Base-by-base conservation (phyloP, 2,888 invertebrate genomes). In the Parthenolecanium corni region DNA sequence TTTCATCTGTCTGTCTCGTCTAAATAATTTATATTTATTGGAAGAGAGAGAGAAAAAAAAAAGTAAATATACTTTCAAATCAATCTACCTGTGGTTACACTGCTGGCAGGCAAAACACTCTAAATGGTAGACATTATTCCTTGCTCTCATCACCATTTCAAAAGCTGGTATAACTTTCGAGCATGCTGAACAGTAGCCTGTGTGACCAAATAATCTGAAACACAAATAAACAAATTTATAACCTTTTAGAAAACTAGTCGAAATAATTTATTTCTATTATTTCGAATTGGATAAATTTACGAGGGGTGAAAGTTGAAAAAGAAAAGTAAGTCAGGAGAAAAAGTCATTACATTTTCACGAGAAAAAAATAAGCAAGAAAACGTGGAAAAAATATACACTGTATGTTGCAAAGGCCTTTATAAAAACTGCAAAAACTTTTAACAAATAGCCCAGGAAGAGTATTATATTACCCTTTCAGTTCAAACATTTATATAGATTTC, bases 51-150 rank as follows among this genome's bases (percentile, higher is more conserved):
- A n/a, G n/a, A n/a, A n/a, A n/a, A n/a, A n/a, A n/a, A n/a, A n/a
- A n/a, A n/a, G n/a, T n/a, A n/a, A n/a, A n/a, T n/a, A n/a, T n/a
- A n/a, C n/a, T n/a, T n/a, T n/a, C n/a, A n/a, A n/a, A n/a, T n/a
- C n/a, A n/a, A n/a, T n/a, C 78, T 72, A 95, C 95, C 95, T 90
- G 78, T 96, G 95, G 76, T 92, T 94, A 76, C 96, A 97, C 76
- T 95, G 94, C 73, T 96, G 95, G 74, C 96, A 96, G 58, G 95
- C 95, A 75, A 96, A 96, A 76, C 96, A 96, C 76, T 96, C 95
- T 71, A 96, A 81, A 74, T 97, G 96, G 76, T 96, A 97, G 66
- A 96, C 96, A 73, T 96, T 95, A 75, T 86, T 89, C 70, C 91
- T 84, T 51, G 95, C 95, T 69, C 95, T 81, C 96, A 97, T 97